phyloP scores from a whole-genome alignment of 2,888 invertebrate genomes.

The Chirona hameri region DNA sequence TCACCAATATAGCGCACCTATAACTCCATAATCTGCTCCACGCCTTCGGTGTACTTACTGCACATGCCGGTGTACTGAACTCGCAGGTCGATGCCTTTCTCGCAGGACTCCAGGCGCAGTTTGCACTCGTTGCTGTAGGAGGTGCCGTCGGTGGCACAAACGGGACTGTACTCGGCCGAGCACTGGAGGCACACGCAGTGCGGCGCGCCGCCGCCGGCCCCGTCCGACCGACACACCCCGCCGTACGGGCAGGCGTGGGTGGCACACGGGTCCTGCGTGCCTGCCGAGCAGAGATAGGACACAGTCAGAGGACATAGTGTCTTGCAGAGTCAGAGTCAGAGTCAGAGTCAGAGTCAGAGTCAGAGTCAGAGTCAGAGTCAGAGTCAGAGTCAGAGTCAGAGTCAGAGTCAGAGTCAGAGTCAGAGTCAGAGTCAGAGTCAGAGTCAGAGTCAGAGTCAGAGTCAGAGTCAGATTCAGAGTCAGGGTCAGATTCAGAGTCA shows the following conservation, averaged over 20 bases:
- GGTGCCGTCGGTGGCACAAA: slow-evolving; percentile 78
- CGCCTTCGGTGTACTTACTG: slow-evolving; percentile 60
- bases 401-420: too few relatives aligned
- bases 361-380: too few relatives aligned
- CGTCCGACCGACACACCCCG: slow-evolving; percentile 62
- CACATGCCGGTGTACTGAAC: slow-evolving; percentile 78
- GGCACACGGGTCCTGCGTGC: slow-evolving; percentile 59
- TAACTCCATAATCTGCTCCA: too few relatives aligned
- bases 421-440: too few relatives aligned
- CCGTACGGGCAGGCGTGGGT: slow-evolving; percentile 49
- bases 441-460: too few relatives aligned
- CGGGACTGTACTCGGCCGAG: slow-evolving; percentile 77
- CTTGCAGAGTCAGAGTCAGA: too few relatives aligned
- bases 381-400: too few relatives aligned
- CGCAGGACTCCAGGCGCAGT: slow-evolving; percentile 72
- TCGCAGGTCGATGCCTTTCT: slow-evolving; percentile 66
- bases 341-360: too few relatives aligned
- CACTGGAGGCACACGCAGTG: slow-evolving; percentile 81
- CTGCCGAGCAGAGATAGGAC: not conserved
- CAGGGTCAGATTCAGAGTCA: too few relatives aligned
- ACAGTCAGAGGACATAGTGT: too few relatives aligned
- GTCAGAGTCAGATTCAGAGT: too few relatives aligned
- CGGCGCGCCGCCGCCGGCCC: slow-evolving; percentile 62
- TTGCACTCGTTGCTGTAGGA: slow-evolving; percentile 80
- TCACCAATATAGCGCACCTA: too few relatives aligned